Evolutionary conservation across 2,888 invertebrate genomes (phyloP), one percentile per base, ranked within the genome.

Genomic region (Eristalis arbustorum): DNA sequence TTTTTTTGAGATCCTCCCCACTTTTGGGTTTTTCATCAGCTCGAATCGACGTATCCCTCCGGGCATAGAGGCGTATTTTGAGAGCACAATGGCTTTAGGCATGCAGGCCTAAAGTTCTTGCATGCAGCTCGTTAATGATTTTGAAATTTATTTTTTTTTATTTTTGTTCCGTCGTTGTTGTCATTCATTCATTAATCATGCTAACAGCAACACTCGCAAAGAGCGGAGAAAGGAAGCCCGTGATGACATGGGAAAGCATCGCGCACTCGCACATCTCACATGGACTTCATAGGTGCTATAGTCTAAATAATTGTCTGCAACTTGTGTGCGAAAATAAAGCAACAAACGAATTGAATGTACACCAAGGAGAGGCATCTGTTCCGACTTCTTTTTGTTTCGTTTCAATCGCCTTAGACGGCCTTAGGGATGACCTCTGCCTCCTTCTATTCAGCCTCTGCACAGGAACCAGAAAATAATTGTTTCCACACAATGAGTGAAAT

Each of bases 391-490:
- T 72, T 59, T 69, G 68, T 67, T 77, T 66, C 66, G 71, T 79
- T 84, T 74, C 78, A 79, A 84, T 84, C 84, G 84, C 80, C 72
- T 84, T 84, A 68, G 76, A 78, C 78, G 77, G 69, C 81, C 85
- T 42, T 31, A 62, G 31, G 71, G 81, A 18, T 49, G 37, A 49
- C 72, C 74, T 69, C 73, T 49, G 23, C 22, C n/a, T 1, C 49
- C n/a, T 18, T 49, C 49, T 8, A 49, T 18, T 28, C 61, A 42
- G 67, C 42, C 42, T 49, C 28, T 64, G 49, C 37, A 85, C 81
- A 85, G 81, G 85, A 85, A 85, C 81, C 64, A 77, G 85, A 85
- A 49, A 85, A 81, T 85, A 85, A 85, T 85, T 85, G 85, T 85
- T 85, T 81, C 69, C 22, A 80, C 85, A 81, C 74, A 81, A 76